Conservation (phyloP, 2,797 vertebrate species). For the Iguana delicatissima region DNA sequence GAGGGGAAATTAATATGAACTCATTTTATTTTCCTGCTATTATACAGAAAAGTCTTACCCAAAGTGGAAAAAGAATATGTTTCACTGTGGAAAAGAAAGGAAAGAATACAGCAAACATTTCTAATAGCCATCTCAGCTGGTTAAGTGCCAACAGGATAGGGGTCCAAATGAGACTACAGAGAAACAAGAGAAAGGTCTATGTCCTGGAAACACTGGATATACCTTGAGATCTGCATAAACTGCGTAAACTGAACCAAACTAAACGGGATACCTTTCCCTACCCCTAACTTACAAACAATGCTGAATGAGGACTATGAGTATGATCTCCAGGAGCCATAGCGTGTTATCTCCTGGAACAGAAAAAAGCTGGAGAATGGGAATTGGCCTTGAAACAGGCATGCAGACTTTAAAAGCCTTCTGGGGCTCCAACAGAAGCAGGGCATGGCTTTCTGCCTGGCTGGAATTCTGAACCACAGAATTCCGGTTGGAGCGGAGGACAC, state of each 20-base stretch:
- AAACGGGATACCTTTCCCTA: background rate
- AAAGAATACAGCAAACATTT: background rate
- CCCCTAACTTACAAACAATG: background rate
- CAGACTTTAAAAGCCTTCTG: background rate
- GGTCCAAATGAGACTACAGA: background rate
- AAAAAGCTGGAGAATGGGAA: too few relatives aligned
- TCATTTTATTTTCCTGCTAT: background rate
- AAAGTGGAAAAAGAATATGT: background rate
- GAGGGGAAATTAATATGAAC: background rate
- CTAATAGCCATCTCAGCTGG: background rate
- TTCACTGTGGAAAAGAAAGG: background rate
- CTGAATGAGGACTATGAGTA: background rate
- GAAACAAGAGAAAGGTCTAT: background rate
- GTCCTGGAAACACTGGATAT: background rate
- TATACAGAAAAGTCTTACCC: background rate
- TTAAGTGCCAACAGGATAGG: background rate
- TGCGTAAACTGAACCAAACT: background rate
- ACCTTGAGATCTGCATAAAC: background rate
- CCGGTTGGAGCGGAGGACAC: background rate
- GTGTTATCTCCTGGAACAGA: too few relatives aligned
- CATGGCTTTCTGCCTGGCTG: background rate
- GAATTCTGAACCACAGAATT: background rate
- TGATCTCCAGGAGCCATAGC: too few relatives aligned
- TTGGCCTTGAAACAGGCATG: background rate
- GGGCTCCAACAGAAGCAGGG: background rate